Evolutionary conservation across 30 jellyfish, hydroid and myxozoan genomes (phyloP).

Genomic region (Turritopsis rubra): DNA sequence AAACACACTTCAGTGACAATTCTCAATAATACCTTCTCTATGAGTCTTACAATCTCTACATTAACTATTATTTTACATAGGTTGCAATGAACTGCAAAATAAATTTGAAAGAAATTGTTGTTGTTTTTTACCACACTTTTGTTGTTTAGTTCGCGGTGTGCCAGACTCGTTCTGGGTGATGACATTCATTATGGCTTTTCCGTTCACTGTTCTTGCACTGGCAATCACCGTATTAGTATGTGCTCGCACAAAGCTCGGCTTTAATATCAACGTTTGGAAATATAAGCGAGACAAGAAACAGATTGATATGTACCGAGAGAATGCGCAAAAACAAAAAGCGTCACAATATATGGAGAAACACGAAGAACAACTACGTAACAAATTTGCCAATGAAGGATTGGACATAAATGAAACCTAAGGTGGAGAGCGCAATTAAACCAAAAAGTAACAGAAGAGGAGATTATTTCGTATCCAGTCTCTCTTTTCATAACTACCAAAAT

Average conservation of each 20-base stretch:
- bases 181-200: neutral
- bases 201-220: neutral
- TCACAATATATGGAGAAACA: neutral
- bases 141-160: neutral
- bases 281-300: neutral
- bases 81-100: neutral
- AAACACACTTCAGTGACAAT: too few relatives aligned
- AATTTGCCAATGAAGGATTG: neutral
- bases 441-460: too few relatives aligned
- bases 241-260: slow-evolving; percentile 6
- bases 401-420: neutral
- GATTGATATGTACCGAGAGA: neutral
- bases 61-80: too few relatives aligned
- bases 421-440: too few relatives aligned
- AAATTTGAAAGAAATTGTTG: neutral
- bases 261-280: neutral
- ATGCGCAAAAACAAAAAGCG: neutral
- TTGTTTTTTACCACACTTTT: neutral
- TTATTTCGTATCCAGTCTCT: too few relatives aligned
- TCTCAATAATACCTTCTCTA: too few relatives aligned
- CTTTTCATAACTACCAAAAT: too few relatives aligned
- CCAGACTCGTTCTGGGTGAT: neutral
- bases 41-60: too few relatives aligned
- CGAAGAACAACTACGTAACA: neutral
- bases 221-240: neutral